Percentiles rank a stretch among this genome's conserved stretches.
Evolutionary conservation across 2,888 invertebrate genomes (phyloP).

Genomic region (Drosophila diplacantha): DNA sequence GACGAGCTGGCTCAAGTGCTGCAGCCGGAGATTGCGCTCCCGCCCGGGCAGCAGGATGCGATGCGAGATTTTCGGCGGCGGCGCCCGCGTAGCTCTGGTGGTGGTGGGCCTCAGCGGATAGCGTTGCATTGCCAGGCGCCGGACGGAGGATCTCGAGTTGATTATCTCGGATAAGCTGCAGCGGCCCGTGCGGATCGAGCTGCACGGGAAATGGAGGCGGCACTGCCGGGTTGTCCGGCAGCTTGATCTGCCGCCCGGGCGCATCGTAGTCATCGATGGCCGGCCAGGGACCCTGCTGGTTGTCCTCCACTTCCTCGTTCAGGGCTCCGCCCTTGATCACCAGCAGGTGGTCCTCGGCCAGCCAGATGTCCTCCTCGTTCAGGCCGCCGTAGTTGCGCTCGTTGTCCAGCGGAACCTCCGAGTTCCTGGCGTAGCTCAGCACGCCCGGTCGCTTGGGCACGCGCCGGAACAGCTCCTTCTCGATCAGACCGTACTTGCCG

Average conservation of each 20-base stretch:
- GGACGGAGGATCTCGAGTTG: constrained; percentile 80
- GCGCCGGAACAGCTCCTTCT: constrained; percentile 87
- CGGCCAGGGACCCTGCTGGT: constrained; percentile 82
- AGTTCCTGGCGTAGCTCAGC: constrained; percentile 88
- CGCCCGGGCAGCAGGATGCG: constrained; percentile 82
- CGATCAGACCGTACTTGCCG: constrained; percentile 92
- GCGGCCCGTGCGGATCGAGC: constrained; percentile 89
- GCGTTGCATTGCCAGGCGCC: constrained; percentile 82
- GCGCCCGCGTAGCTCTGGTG: constrained; percentile 64
- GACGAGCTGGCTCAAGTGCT: constrained; percentile 59
- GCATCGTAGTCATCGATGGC: constrained; percentile 91
- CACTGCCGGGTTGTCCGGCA: constrained; percentile 88
- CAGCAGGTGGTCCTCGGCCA: constrained; percentile 91
- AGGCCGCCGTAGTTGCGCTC: constrained; percentile 88
- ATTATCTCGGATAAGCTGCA: constrained; percentile 90
- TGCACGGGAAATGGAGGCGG: constrained; percentile 97
- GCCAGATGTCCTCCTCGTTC: constrained; percentile 91
- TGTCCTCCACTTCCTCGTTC: constrained; percentile 73
- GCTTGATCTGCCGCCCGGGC: constrained; percentile 89
- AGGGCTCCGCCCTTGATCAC: constrained; percentile 89
- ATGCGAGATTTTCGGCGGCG: constrained; percentile 68
- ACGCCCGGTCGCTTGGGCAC: constrained; percentile 87
- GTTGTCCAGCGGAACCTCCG: constrained; percentile 89
- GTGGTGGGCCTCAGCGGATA: constrained; percentile 79
- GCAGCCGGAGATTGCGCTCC: constrained; percentile 75